Conservation (phyloP, 2,888 invertebrate genomes). For the Parnassius smintheus region DNA sequence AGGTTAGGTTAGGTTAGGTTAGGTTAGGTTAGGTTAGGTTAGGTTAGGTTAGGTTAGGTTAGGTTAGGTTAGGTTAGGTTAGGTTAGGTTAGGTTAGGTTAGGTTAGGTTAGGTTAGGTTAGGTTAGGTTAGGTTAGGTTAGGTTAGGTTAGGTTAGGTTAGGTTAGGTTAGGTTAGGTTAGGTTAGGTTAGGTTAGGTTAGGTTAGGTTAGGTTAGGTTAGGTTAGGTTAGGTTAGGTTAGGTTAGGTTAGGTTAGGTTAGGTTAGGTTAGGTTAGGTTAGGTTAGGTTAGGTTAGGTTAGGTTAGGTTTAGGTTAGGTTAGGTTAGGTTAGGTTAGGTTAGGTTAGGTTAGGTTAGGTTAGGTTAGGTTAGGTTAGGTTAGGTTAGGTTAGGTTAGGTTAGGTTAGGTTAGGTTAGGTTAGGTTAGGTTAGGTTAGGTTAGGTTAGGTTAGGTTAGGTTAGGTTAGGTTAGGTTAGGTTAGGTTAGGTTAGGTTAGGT, state of each 20-base stretch:
- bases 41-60: too few relatives aligned
- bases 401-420: conserved; percentile 34
- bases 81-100: too few relatives aligned
- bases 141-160: conserved; percentile 26
- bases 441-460: conserved; percentile 26
- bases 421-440: conserved; percentile 28
- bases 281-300: conserved; percentile 37
- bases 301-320: conserved; percentile 32
- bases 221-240: conserved; percentile 27
- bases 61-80: too few relatives aligned
- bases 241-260: conserved; percentile 25
- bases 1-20: too few relatives aligned
- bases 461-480: conserved; percentile 24
- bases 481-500: conserved; percentile 23
- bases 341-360: conserved; percentile 31
- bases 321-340: conserved; percentile 33
- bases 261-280: conserved; percentile 28
- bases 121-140: conserved; percentile 23
- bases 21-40: too few relatives aligned
- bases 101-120: conserved; percentile 31
- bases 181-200: conserved; percentile 28
- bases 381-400: conserved; percentile 35
- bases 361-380: conserved; percentile 34
- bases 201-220: conserved; percentile 28
- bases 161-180: conserved; percentile 30